Base-by-base conservation (phyloP, 2,888 invertebrate species). In the Thysanoteuthis rhombus region DNA sequence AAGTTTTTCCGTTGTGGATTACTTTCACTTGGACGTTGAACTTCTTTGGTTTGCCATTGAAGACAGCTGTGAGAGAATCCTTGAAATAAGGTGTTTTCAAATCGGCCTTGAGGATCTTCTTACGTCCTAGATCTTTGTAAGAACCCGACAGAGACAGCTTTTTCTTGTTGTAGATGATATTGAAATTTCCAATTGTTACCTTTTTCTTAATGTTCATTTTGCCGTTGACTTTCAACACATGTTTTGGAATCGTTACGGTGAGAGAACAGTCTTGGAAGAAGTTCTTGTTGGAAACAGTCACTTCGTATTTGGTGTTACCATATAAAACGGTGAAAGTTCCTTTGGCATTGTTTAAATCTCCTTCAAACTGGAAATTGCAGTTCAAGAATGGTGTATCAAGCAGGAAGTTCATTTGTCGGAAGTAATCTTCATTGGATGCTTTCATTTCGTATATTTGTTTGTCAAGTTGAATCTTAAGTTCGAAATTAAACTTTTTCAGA, bases 161-260 rank as follows among this genome's bases (percentile, higher is more conserved):
- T 92, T 92, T 92, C 40, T 92, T 92, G 45, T 92, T 92, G 32
- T 92, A 92, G 2, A 92, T 45, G 22, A 92, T n/a, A 36, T 38
- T 45, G 4, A 45, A 5, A 32, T 92, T 45, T 6, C 92, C 92
- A 5, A 3, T 40, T 19, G 45, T n/a, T 19, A 4, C 40, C 19
- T 40, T 92, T 32, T 40, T 91, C 32, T 92, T 92, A n/a, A 45
- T 16, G 19, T 92, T 40, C 19, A 92, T 28, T 38, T n/a, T 42
- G 32, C 42, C n/a, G 19, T 40, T 40, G 4, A 92, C 92, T n/a
- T 40, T 45, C 3, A 40, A 16, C 1, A n/a, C 28, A 45, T 92
- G 92, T n/a, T 45, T 40, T 5, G 92, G 92, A 75, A 75, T 75
- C n/a, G n/a, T 75, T 36, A 75, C 28, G 16, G 36, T n/a, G 75